Evolutionary conservation across 2,888 invertebrate species (phyloP).

Genomic region (Drosophila birchii): DNA sequence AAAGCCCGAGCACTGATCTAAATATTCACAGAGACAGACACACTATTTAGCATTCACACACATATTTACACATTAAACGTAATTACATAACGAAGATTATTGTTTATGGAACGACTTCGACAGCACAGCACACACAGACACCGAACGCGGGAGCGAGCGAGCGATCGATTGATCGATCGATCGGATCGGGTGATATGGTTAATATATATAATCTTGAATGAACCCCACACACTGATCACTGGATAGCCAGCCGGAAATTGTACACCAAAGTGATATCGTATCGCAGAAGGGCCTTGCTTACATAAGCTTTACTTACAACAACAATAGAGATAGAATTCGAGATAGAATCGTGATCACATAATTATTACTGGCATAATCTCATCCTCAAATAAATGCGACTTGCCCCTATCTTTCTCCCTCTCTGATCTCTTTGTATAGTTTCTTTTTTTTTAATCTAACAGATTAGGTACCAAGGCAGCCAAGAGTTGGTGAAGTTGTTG

Average conservation of each 20-base stretch:
- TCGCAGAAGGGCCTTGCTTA: neutral
- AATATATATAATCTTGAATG: slow-evolving; percentile 6
- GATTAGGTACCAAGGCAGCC: neutral
- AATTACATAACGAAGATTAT: slow-evolving; percentile 37
- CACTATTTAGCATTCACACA: slow-evolving; percentile 6
- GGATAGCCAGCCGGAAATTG: slow-evolving; percentile 1
- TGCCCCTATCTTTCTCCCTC: neutral
- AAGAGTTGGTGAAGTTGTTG: neutral
- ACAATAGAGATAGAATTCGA: neutral
- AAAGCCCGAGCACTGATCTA: slow-evolving; percentile 33
- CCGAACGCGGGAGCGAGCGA: neutral
- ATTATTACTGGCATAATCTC: slow-evolving; percentile 16
- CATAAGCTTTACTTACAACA: neutral
- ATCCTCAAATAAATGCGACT: slow-evolving; percentile 18
- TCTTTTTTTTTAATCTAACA: neutral
- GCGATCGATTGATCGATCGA: neutral
- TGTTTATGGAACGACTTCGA: slow-evolving; percentile 22
- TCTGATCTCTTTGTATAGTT: neutral
- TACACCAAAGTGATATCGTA: slow-evolving; percentile 1
- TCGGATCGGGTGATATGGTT: slow-evolving; percentile 7
- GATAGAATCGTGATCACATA: slow-evolving; percentile 29
- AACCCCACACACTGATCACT: slow-evolving; percentile 5
- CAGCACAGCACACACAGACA: slow-evolving; percentile 8
- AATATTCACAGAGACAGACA: slow-evolving; percentile 16
- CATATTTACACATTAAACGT: slow-evolving; percentile 37